Evolutionary conservation across 2,888 invertebrate species (phyloP).

Genomic region (Hyles lineata): DNA sequence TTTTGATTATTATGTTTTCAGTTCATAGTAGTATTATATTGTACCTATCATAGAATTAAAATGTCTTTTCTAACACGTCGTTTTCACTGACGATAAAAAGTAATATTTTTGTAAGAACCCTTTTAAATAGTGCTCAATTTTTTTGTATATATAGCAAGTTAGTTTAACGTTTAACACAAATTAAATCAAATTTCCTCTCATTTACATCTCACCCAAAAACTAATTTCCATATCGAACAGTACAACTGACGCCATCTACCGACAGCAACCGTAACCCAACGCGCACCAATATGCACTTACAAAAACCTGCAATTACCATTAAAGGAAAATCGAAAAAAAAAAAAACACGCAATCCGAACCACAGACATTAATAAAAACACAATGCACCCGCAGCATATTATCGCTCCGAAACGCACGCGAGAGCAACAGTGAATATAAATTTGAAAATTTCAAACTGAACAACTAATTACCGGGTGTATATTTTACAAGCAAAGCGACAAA

Average conservation of each 20-base stretch:
- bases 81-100: no score
- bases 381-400: neutral
- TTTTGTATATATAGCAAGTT: no score
- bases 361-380: neutral
- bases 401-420: neutral
- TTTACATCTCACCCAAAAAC: neutral
- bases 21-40: no score
- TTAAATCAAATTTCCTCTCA: no score
- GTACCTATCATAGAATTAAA: no score
- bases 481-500: constrained; percentile 35
- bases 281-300: neutral
- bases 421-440: constrained; percentile 2
- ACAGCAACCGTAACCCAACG: neutral
- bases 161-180: no score
- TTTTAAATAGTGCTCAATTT: no score
- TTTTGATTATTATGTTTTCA: no score
- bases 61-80: no score
- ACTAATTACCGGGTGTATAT: constrained; percentile 39
- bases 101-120: no score
- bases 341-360: neutral
- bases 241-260: constrained; percentile 3
- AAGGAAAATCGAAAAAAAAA: neutral
- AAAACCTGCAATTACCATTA: neutral
- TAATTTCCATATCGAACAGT: neutral
- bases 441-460: constrained; percentile 27